Base-by-base conservation (phyloP, 53 echinoderm and acorn worm genomes). In the Patiria pectinifera region DNA sequence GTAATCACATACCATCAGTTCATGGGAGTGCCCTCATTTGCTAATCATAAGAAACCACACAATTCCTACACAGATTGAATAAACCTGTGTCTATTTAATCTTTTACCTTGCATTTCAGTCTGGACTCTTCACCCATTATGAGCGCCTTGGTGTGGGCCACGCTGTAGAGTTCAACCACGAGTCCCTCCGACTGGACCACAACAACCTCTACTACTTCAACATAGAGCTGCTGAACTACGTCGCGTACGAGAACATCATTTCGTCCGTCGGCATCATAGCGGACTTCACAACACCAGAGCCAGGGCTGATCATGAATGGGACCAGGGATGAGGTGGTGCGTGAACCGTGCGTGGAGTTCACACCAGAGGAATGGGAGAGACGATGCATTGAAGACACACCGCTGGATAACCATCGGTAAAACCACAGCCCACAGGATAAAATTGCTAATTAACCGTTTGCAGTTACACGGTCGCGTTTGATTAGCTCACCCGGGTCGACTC, bases 351-450 rank as follows among this genome's bases (percentile, higher is more conserved):
- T 23, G 18, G 60, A 49, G 4, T 94, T 91, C n/a, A 81, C 71
- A 0, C 86, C 87, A 12, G 86, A 87, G 11, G 82, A 94, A 71
- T 94, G 94, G 94, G 77, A 94, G 45, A 45, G 69, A 85, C 63
- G 87, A 49, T 94, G 91, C 70, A 85, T 91, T 59, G 69, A 76
- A 24, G 85, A 91, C 43, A 94, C 94, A 45, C 83, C 92, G 4
- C 89, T 94, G 9, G 26, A 47, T 63, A 94, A 94, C 46, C 92
- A 94, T 86, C 74, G 94, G 94, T 94, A 92, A 66, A 60, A 60
- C 12, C 9, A 15, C 66, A 66, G n/a, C 13, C 48, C 11, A 47
- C 45, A 23, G 13, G 24, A 14, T 13, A 26, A 7, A 78, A 22
- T 78, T 78, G 43, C 12, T 26, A 71, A 6, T 23, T 11, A 12